phyloP scores from a whole-genome alignment of 1,140 invertebrate species.

The Drosophila pseudoobscura region DNA sequence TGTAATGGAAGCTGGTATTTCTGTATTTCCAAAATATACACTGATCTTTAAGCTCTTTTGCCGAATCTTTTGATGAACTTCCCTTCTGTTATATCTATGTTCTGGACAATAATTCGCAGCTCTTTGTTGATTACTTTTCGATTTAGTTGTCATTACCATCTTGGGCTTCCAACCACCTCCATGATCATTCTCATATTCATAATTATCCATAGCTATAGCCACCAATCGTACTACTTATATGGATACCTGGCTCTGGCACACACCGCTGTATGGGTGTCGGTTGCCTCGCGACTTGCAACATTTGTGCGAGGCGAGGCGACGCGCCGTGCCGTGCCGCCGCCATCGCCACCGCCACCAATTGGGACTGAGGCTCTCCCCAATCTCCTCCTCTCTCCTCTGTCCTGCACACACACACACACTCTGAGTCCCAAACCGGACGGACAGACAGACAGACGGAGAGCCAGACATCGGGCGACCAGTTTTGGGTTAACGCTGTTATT shows the following conservation, averaged over 20 bases:
- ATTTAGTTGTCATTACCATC: slow-evolving; percentile 38
- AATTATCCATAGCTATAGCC: slow-evolving; percentile 32
- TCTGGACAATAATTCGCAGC: slow-evolving; percentile 2
- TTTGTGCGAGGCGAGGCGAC: slow-evolving; percentile 31
- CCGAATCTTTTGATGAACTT: neutral
- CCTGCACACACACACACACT: no score
- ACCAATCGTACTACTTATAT: slow-evolving; percentile 42
- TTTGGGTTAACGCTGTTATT: slow-evolving; percentile 42
- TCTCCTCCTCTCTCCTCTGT: neutral
- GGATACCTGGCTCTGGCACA: slow-evolving; percentile 33
- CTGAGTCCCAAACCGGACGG: neutral
- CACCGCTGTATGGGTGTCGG: slow-evolving; percentile 43
- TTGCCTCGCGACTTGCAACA: slow-evolving; percentile 62
- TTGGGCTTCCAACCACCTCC: slow-evolving; percentile 45
- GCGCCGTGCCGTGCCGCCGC: slow-evolving; percentile 8
- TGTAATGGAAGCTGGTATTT: neutral
- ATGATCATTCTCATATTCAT: slow-evolving; percentile 34
- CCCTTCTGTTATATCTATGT: neutral
- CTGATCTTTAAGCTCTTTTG: no score
- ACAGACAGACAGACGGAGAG: slow-evolving; percentile 6
- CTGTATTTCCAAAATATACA: no score
- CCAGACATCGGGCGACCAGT: slow-evolving; percentile 36
- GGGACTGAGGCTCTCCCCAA: neutral
- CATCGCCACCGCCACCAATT: slow-evolving; percentile 2
- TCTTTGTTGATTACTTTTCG: slow-evolving; percentile 43